phyloP scores from a whole-genome alignment of 2,888 invertebrate genomes.

The Kryphioiulus occultus region DNA sequence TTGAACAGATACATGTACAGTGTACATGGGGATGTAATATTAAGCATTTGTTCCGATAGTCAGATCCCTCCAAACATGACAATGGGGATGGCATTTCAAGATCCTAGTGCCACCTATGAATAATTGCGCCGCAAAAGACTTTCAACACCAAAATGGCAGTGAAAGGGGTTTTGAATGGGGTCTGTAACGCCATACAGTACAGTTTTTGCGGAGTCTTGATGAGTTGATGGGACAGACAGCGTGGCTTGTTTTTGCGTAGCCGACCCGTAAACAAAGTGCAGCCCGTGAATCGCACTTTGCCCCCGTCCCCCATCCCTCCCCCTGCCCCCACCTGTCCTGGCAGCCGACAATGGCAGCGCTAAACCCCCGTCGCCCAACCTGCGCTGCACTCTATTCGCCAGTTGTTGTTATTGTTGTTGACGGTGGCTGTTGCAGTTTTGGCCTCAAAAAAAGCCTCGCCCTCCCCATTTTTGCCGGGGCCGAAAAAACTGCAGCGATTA shows the following conservation, averaged over 20 bases:
- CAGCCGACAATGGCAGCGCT: neutral
- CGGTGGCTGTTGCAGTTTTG: neutral
- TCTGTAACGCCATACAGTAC: neutral
- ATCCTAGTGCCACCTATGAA: no score
- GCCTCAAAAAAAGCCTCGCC: conserved; percentile 4
- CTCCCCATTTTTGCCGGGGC: neutral
- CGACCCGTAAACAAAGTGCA: neutral
- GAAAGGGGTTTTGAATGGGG: no score
- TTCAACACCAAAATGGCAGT: no score
- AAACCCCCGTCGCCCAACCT: neutral
- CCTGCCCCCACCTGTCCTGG: neutral
- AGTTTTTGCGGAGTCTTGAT: neutral
- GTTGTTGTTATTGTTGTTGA: conserved; percentile 2
- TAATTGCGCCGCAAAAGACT: no score
- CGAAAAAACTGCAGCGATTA: neutral
- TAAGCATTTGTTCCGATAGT: no score
- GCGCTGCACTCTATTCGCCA: neutral
- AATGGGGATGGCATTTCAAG: no score
- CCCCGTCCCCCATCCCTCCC: neutral
- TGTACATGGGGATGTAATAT: no score
- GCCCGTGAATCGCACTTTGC: neutral
- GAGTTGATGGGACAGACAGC: neutral
- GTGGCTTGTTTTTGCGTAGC: neutral
- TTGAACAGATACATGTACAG: no score
- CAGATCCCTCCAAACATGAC: no score